Evolutionary conservation across 2,888 invertebrate species (phyloP).

Genomic region (Drosophila tripunctata): DNA sequence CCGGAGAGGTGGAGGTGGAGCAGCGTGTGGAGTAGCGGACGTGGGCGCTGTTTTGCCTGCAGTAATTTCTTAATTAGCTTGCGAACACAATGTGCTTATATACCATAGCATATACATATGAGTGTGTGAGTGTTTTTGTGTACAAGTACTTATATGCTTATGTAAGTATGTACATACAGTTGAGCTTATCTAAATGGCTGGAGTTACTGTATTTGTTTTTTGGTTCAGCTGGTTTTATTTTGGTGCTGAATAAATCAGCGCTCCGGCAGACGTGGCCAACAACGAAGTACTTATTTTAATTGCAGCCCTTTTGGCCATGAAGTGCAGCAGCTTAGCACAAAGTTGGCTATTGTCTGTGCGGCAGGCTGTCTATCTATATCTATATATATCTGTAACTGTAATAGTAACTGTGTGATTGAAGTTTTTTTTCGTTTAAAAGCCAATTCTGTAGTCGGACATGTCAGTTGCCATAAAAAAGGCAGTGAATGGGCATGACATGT

Average conservation of each 20-base stretch:
- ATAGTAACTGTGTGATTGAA: neutral
- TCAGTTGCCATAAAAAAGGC: constrained; percentile 33
- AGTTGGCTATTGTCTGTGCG: constrained; percentile 46
- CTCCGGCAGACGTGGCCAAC: constrained; percentile 5
- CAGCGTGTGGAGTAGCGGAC: constrained; percentile 1
- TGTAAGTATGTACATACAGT: neutral
- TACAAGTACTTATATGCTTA: constrained; percentile 3
- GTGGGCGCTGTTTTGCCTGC: constrained; percentile 73
- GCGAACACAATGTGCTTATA: constrained; percentile 73
- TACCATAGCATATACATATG: constrained; percentile 41
- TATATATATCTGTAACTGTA: neutral
- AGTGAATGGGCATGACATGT: constrained; percentile 20
- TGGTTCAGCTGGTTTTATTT: constrained; percentile 17
- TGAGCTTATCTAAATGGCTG: neutral
- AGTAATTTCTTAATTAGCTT: constrained; percentile 83
- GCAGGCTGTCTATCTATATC: neutral
- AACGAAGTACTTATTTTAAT: constrained; percentile 72
- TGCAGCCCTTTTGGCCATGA: constrained; percentile 72
- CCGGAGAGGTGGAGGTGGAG: neutral
- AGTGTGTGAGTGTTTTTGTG: constrained; percentile 10
- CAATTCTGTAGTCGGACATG: constrained; percentile 23
- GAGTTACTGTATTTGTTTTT: neutral
- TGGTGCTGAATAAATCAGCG: constrained; percentile 20
- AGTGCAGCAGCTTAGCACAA: constrained; percentile 72
- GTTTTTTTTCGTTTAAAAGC: constrained; percentile 5